A percentile compares a stretch with the other conserved stretches of the same genome.
Evolutionary conservation across 1,140 invertebrate species (phyloP).

Genomic region (Drosophila subobscura): DNA sequence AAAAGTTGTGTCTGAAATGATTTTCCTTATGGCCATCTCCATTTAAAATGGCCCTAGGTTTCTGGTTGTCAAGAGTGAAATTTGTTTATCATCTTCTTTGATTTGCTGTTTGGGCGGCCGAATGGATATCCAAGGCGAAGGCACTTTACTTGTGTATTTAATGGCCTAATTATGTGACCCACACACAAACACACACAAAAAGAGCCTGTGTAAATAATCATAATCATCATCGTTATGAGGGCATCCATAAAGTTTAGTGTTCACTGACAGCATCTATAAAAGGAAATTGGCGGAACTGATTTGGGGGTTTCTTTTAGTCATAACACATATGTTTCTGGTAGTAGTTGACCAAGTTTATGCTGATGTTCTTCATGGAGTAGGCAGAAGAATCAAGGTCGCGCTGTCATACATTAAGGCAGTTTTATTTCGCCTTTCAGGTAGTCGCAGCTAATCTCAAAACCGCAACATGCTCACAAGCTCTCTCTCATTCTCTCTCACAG

Average conservation of each 20-base stretch:
- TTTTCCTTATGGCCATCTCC: slow-evolving; percentile 57
- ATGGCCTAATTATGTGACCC: slow-evolving; percentile 75
- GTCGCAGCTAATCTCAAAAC: slow-evolving; percentile 29
- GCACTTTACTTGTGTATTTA: slow-evolving; percentile 64
- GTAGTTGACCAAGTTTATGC: slow-evolving; percentile 41
- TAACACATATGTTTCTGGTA: slow-evolving; percentile 30
- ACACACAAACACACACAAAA: slow-evolving; percentile 38
- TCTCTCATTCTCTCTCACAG: slow-evolving; percentile 10
- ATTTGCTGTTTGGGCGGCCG: slow-evolving; percentile 37
- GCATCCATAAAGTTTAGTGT: slow-evolving; percentile 24
- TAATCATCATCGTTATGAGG: slow-evolving; percentile 37
- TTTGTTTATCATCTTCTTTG: slow-evolving; percentile 66
- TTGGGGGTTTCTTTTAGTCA: slow-evolving; percentile 5
- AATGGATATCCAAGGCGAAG: slow-evolving; percentile 48
- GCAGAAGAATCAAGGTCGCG: slow-evolving; percentile 29
- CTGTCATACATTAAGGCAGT: slow-evolving; percentile 33
- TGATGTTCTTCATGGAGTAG: slow-evolving; percentile 11
- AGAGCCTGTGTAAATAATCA: slow-evolving; percentile 61
- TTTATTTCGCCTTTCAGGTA: slow-evolving; percentile 34
- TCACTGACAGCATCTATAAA: slow-evolving; percentile 38
- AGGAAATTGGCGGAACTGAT: slow-evolving; percentile 48
- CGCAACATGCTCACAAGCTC: neutral
- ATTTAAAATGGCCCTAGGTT: slow-evolving; percentile 62
- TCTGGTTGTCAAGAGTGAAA: slow-evolving; percentile 56
- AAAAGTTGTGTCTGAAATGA: slow-evolving; percentile 49